Evolutionary conservation across 2,888 invertebrate genomes (phyloP).

Genomic region (Tolmerus cingulatus): DNA sequence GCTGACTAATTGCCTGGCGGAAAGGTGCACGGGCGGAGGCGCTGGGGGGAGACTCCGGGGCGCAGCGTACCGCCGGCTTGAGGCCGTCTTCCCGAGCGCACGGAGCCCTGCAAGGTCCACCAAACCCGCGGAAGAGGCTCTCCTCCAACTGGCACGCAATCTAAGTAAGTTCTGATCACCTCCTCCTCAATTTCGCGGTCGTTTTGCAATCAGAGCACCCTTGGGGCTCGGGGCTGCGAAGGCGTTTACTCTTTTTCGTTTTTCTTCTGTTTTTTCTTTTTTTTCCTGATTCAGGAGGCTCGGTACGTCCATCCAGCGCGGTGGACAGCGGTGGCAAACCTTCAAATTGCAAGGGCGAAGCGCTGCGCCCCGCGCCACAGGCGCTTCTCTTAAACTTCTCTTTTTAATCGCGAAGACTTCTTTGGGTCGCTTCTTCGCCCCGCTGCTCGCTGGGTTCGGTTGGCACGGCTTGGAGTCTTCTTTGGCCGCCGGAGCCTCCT

Average conservation of each 20-base stretch:
- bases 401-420: not conserved
- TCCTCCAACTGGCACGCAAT: not conserved
- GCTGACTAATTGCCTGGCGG: constrained; percentile 24
- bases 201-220: not conserved
- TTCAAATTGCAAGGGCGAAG: constrained; percentile 12
- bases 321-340: not conserved
- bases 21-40: constrained; percentile 22
- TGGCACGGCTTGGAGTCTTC: not conserved
- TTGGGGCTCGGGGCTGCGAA: not conserved
- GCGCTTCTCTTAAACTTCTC: not conserved
- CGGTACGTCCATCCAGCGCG: not conserved
- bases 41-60: not conserved
- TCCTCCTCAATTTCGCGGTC: not conserved
- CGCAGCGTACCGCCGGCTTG: not conserved
- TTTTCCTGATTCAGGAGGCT: not conserved
- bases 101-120: not conserved
- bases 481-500: not conserved
- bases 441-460: not conserved
- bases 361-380: not conserved
- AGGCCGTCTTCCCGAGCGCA: not conserved
- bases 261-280: no score
- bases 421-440: not conserved
- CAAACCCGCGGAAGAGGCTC: not conserved
- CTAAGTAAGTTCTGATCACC: constrained; percentile 32
- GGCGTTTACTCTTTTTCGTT: not conserved